A percentile compares a stretch with the other conserved stretches of the same genome.
Conservation (phyloP, 1,140 invertebrate species). For the Anastrepha obliqua region DNA sequence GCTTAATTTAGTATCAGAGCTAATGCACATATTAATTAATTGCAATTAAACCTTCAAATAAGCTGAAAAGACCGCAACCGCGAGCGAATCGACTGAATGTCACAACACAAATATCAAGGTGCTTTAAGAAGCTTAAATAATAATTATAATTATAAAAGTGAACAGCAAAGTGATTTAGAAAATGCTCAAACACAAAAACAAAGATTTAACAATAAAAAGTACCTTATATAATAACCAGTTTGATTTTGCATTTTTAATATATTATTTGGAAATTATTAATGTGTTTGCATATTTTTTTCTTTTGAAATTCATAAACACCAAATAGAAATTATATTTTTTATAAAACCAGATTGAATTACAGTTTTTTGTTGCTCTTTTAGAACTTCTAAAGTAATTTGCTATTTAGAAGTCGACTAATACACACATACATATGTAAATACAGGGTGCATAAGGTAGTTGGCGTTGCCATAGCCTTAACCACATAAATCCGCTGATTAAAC, state of each 20-base stretch:
- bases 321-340: no score
- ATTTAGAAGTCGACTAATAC: no score
- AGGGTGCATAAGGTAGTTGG: no score
- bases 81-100: not conserved
- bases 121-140: constrained; percentile 23
- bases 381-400: no score
- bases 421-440: no score
- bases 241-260: not conserved
- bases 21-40: constrained; percentile 17
- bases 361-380: no score
- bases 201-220: not conserved
- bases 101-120: not conserved
- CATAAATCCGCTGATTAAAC: no score
- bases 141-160: not conserved
- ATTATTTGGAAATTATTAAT: constrained; percentile 1
- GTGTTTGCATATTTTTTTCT: not conserved
- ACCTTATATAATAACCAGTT: not conserved
- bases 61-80: not conserved
- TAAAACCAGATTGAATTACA: no score
- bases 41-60: constrained; percentile 17
- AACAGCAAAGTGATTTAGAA: not conserved
- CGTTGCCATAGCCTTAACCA: no score
- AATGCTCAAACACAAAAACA: not conserved
- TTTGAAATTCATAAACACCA: no score
- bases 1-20: not conserved